Conservation (phyloP, 2,888 invertebrate genomes). For the Punctoribates punctum region DNA sequence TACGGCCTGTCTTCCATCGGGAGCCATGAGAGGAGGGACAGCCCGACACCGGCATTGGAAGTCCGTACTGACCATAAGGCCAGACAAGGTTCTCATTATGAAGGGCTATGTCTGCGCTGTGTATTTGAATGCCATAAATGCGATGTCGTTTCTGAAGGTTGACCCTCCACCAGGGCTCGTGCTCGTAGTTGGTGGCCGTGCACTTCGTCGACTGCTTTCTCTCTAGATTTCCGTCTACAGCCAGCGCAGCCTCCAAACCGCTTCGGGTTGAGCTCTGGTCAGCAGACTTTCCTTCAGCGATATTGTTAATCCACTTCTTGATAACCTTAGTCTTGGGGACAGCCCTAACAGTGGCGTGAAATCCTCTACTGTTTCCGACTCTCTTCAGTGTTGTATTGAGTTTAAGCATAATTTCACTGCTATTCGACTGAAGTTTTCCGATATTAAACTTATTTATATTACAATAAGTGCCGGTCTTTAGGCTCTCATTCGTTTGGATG, state of each 20-base stretch:
- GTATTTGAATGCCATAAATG: slow-evolving; percentile 49
- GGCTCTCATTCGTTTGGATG: background rate
- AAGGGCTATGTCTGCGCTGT: slow-evolving; percentile 13
- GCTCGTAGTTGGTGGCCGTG: slow-evolving; percentile 49
- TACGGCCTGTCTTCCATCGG: slow-evolving; percentile 48
- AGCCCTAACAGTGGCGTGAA: slow-evolving; percentile 49
- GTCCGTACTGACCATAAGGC: slow-evolving; percentile 49
- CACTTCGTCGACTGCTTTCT: slow-evolving; percentile 44
- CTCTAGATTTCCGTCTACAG: slow-evolving; percentile 48
- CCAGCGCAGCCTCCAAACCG: slow-evolving; percentile 46
- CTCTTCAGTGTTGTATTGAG: slow-evolving; percentile 48
- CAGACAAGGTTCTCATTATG: slow-evolving; percentile 43
- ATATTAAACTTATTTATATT: slow-evolving; percentile 48
- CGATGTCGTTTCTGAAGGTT: slow-evolving; percentile 49
- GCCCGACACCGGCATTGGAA: slow-evolving; percentile 50
- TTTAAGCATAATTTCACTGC: slow-evolving; percentile 46
- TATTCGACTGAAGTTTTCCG: slow-evolving; percentile 48
- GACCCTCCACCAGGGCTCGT: slow-evolving; percentile 50
- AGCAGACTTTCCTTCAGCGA: slow-evolving; percentile 49
- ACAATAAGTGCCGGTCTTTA: slow-evolving; percentile 48
- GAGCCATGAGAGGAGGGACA: slow-evolving; percentile 46
- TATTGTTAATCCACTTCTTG: slow-evolving; percentile 45
- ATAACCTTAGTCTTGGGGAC: slow-evolving; percentile 39
- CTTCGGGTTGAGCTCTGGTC: slow-evolving; percentile 49
- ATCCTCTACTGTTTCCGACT: slow-evolving; percentile 50